These are phyloP conservation scores for Poecilia picta DNA, from an alignment of 2,797 vertebrate species.

Conservation along the genomic window DNA sequence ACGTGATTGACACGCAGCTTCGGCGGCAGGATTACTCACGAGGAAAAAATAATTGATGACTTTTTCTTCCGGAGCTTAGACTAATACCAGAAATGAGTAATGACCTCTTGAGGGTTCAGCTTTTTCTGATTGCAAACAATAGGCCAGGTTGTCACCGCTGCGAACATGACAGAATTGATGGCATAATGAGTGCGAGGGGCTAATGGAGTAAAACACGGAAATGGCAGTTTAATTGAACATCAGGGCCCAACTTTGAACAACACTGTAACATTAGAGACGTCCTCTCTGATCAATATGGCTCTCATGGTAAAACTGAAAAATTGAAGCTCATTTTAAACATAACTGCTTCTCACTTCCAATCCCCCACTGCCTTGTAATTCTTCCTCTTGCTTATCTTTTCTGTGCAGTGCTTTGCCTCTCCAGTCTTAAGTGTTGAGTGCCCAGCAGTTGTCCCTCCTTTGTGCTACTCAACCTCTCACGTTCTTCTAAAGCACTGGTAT, in stretches of 20 bases:
- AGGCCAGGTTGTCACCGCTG: conserved; percentile 61
- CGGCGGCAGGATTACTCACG: conserved; percentile 61
- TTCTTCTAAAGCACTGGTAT: conserved; percentile 47
- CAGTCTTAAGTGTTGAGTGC: conserved; percentile 43
- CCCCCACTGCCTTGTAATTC: conserved; percentile 18
- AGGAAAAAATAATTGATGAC: conserved; percentile 67
- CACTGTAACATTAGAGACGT: conserved; percentile 46
- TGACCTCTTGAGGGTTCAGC: conserved; percentile 70
- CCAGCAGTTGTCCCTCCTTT: conserved; percentile 51
- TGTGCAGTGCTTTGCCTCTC: conserved; percentile 22
- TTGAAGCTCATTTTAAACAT: conserved; percentile 6
- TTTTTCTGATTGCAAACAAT: conserved; percentile 69
- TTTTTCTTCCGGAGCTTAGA: conserved; percentile 61
- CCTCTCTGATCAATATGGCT: conserved; percentile 41
- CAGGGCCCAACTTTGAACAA: conserved; percentile 40
- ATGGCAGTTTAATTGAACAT: conserved; percentile 72
- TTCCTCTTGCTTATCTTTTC: conserved; percentile 40
- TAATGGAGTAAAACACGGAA: conserved; percentile 72
- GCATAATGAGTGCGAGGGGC: conserved; percentile 57
- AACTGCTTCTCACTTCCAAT: conserved; percentile 13
- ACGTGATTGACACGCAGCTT: conserved; percentile 72
- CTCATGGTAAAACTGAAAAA: conserved; percentile 13
- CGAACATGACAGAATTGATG: conserved; percentile 65
- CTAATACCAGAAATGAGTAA: conserved; percentile 72
- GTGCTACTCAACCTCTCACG: conserved; percentile 59